Conservation (phyloP, 2,113 vertebrate genomes). For the Hippoglossus stenolepis region DNA sequence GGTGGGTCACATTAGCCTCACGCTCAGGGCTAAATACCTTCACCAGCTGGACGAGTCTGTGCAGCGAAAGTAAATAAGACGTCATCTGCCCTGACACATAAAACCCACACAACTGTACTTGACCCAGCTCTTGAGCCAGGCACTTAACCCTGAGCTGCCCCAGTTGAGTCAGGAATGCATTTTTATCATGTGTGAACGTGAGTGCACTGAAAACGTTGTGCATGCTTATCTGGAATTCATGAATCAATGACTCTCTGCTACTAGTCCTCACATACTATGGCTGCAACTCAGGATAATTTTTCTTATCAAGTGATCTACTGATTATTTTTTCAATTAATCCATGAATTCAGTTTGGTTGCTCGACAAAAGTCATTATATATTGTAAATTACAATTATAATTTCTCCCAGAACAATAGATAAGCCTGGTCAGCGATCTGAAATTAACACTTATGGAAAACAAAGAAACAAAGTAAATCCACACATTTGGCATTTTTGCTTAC, state of each 20-base stretch:
- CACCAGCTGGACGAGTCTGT: constrained; percentile 20
- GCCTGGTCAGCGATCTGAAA: neutral
- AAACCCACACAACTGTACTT: constrained; percentile 16
- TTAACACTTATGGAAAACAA: neutral
- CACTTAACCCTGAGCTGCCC: constrained; percentile 24
- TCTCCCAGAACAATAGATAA: neutral
- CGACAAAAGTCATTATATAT: neutral
- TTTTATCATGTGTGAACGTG: neutral
- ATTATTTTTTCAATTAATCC: neutral
- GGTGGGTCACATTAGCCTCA: constrained; percentile 6
- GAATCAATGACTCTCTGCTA: neutral
- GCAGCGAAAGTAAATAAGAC: constrained; percentile 23
- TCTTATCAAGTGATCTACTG: neutral
- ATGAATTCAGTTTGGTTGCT: neutral
- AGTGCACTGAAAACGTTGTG: neutral
- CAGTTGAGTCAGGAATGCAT: neutral
- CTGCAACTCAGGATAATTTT: neutral
- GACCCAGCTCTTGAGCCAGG: constrained; percentile 35
- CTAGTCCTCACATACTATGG: neutral
- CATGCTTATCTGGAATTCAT: neutral
- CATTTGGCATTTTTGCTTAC: too few relatives aligned
- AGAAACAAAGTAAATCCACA: neutral
- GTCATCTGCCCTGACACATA: constrained; percentile 6
- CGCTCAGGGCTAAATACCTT: constrained; percentile 14
- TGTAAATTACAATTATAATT: neutral